Base-by-base conservation (phyloP, 2,888 invertebrate genomes). In the Leptopilina drosophilae region DNA sequence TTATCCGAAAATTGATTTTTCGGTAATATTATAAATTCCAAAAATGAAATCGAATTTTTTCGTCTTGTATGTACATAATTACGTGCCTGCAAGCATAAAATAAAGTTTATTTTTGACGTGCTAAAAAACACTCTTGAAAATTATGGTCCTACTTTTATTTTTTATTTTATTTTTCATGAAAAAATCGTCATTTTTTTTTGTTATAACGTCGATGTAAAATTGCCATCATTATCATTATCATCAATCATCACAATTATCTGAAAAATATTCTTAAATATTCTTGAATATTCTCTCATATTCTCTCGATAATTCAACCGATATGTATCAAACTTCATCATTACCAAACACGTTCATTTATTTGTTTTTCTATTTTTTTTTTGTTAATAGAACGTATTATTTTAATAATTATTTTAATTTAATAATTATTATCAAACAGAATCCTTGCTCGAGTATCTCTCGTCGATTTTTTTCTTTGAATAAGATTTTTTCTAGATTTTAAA, bases 41-140 rank as follows among this genome's bases (percentile, higher is more conserved):
- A 42, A 20, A 42, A 42, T 42, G 82, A 83, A 82, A 83, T 79
- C 53, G 75, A 76, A 80, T 80, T 79, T 77, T 20, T 12, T 81
- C 80, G 65, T 83, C 84, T 83, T 86, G 83, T 85, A 88, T 80
- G 85, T 86, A 62, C 62, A 62, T 85, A 81, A 77, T 84, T 84
- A 82, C 73, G 56, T 80, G 80, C 84, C 83, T 85, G 80, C 83
- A 83, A 85, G 87, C 81, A 81, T 85, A 87, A 85, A 89, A 88
- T 89, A 89, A 89, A 89, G 80, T 86, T 11, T 90, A 89, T 90
- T 89, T 89, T 88, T 89, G 86, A 89, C 87, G 88, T 88, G 87
- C 87, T 88, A 73, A n/a, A 14, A 73, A 73, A 12, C 56, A 33
- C 33, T 73, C 7, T 56, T 73, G 8, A 73, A 73, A 56, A 73